Percentiles rank a stretch among this genome's conserved stretches.
These are phyloP conservation scores for Riparia riparia DNA, from an alignment of 2,113 vertebrate genomes.

Conservation along the genomic window DNA sequence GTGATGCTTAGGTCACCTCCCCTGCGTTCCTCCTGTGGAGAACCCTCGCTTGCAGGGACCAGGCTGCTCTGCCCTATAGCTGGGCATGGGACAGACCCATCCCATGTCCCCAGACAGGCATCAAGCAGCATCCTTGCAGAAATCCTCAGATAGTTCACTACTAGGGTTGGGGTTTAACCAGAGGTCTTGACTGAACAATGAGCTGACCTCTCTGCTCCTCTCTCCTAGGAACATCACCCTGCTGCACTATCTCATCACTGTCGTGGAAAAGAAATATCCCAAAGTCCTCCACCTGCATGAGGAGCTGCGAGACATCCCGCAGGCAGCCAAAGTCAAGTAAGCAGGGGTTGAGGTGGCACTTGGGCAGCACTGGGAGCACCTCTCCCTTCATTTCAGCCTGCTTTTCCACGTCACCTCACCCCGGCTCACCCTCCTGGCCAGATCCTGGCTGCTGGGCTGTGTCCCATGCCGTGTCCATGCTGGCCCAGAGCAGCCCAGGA, in stretches of 20 bases:
- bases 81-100: background rate
- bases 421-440: rapidly evolving
- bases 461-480: rapidly evolving
- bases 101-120: background rate
- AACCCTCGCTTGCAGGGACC: background rate
- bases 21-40: background rate
- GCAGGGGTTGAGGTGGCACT: background rate
- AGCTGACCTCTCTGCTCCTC: background rate
- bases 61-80: background rate
- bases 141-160: background rate
- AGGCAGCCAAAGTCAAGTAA: slow-evolving; percentile 98
- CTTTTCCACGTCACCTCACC: background rate
- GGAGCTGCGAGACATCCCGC: slow-evolving; percentile 87
- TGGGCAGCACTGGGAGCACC: background rate
- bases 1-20: background rate
- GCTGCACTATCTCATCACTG: slow-evolving; percentile 98
- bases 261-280: slow-evolving; percentile 97
- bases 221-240: slow-evolving; percentile 92
- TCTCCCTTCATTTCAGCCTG: background rate
- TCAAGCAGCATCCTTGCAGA: background rate
- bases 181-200: background rate
- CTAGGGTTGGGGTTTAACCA: background rate
- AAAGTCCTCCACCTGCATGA: slow-evolving; percentile 90
- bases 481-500: background rate
- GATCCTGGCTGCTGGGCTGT: background rate